Conservation (phyloP, 2,888 invertebrate genomes). For the Balanococcus diminutus region DNA sequence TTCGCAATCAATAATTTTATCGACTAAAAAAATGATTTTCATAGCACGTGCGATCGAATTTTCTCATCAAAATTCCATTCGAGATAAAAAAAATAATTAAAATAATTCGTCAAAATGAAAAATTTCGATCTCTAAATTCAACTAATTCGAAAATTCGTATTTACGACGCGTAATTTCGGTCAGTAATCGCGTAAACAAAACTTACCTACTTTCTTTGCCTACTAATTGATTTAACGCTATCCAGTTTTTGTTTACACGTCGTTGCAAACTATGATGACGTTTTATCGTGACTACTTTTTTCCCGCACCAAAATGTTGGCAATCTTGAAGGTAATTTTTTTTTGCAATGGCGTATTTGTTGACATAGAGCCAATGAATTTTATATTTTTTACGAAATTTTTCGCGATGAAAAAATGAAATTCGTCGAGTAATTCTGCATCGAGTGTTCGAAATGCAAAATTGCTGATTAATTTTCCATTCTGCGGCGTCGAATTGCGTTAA, state of each 20-base stretch:
- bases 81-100: not conserved
- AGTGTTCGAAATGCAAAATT: not conserved
- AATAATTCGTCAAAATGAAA: not conserved
- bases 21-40: not conserved
- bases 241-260: constrained; percentile 1
- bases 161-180: not conserved
- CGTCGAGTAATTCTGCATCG: not conserved
- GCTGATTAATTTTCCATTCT: not conserved
- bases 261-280: not conserved
- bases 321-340: constrained; percentile 1
- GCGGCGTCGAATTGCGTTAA: not conserved
- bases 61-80: not conserved
- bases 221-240: not conserved
- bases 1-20: too few relatives aligned
- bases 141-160: not conserved
- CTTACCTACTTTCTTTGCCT: not conserved
- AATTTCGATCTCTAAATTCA: not conserved
- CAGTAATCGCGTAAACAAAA: not conserved
- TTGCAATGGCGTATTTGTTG: constrained; percentile 52
- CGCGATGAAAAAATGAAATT: not conserved
- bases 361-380: constrained; percentile 47
- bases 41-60: not conserved
- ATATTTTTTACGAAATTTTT: not conserved
- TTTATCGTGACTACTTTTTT: constrained; percentile 14
- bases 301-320: constrained; percentile 8